Base-by-base conservation (phyloP, 2,113 vertebrate genomes). In the Leptosomus discolor region DNA sequence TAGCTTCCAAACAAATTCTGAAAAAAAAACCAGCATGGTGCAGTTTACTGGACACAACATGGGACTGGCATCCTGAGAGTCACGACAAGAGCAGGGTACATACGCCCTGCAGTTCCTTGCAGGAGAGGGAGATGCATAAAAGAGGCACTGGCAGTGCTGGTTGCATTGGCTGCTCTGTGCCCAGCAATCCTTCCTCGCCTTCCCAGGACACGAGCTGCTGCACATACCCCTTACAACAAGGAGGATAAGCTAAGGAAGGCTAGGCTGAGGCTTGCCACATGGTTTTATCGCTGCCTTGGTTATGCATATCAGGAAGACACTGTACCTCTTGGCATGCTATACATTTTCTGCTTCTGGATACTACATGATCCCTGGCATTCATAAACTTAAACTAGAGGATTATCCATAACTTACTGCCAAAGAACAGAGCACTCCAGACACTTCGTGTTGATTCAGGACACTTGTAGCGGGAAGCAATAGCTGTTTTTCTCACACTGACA, bases 51-150 rank as follows among this genome's bases (percentile, higher is more conserved):
- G 27, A 26, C 13, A 7, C 8, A 9, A 12, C 4, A 2, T 12
- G 60, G 56, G 27, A 12, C 41, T 50, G 34, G 11, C 43, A 43
- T 34, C 26, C 69, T 8, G 16, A 18, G 39, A 51, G 58, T 45
- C 39, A 8, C 43, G 50, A 4, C 22, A 6, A 17, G 15, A 58
- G 13, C 1, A 1, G 15, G 8, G 12, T 18, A 34, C 1, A 2
- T 6, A 9, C 11, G 16, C 20, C 57, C 7, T 29, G 16, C 37
- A 45, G n/a, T 12, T 58, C 43, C 64, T 39, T 24, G 58, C 46
- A 43, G 39, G 39, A 48, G 39, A 29, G 26, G 30, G 13, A 73
- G 32, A 39, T 27, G 37, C 5, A 8, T 13, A 8, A 9, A 41
- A 50, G 23, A 29, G 58, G 30, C 1, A 1, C 15, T 57, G 51